Percentiles rank a stretch among this genome's conserved stretches.
Conservation (phyloP, 2,797 vertebrate genomes). For the Sebastes oblongus region DNA sequence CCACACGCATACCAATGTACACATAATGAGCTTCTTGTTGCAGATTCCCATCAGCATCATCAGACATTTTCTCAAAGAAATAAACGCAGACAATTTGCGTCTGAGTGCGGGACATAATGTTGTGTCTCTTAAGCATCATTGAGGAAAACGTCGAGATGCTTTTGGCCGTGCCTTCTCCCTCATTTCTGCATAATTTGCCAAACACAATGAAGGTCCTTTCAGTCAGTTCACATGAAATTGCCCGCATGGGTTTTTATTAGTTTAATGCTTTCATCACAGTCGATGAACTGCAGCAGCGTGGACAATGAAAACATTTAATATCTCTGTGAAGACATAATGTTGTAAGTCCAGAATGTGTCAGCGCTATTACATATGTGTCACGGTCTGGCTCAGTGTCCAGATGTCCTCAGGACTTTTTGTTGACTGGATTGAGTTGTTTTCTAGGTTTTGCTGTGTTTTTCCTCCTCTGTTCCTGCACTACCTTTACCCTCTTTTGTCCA, state of each 20-base stretch:
- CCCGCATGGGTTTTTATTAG: neutral
- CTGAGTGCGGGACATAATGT: neutral
- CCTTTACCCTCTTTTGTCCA: neutral
- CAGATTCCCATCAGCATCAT: constrained; percentile 28
- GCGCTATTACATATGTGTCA: no score
- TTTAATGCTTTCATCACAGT: neutral
- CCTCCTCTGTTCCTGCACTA: neutral
- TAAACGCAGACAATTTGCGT: constrained; percentile 38
- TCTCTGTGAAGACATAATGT: neutral
- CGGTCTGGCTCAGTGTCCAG: no score
- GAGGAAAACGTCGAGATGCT: constrained; percentile 14
- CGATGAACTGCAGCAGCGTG: neutral
- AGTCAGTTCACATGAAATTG: neutral
- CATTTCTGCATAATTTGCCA: constrained; percentile 32
- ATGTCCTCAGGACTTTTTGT: no score
- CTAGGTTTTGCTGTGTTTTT: neutral
- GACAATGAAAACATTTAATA: neutral
- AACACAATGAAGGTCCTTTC: constrained; percentile 13
- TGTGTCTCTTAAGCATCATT: constrained; percentile 24
- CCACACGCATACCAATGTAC: neutral
- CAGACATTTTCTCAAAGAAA: constrained; percentile 32
- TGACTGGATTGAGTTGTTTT: no score
- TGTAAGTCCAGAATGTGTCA: no score
- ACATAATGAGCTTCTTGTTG: constrained; percentile 21
- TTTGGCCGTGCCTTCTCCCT: neutral